These are phyloP conservation scores for Leptinotarsa peninsularis DNA, from an alignment of 2,888 invertebrate species.

Conservation along the genomic window DNA sequence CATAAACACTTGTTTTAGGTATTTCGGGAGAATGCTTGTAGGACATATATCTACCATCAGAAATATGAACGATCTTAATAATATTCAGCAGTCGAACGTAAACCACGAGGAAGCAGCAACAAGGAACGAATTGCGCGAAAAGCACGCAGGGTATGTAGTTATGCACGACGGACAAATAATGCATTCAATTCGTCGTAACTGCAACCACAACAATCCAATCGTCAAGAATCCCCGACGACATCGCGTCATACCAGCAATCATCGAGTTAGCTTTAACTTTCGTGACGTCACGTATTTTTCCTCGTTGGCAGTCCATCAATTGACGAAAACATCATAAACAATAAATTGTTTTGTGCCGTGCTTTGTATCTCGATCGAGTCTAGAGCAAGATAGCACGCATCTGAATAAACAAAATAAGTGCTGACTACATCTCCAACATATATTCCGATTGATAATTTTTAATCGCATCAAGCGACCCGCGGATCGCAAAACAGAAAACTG, in stretches of 20 bases:
- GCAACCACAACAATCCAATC: constrained; percentile 3
- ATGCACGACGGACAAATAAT: no score
- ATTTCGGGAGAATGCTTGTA: no score
- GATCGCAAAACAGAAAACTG: constrained; percentile 46
- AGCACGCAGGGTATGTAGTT: background rate
- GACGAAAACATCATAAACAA: constrained; percentile 38
- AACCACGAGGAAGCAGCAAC: background rate
- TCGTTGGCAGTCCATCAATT: constrained; percentile 12
- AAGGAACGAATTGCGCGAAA: background rate
- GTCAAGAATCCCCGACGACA: constrained; percentile 14
- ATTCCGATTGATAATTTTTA: constrained; percentile 39
- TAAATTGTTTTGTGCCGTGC: constrained; percentile 37
- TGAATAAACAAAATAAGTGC: constrained; percentile 29
- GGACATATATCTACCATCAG: no score
- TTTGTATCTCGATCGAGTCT: constrained; percentile 2
- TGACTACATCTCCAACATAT: constrained; percentile 22
- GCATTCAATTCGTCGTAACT: constrained; percentile 2
- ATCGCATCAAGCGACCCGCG: constrained; percentile 36
- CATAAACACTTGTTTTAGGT: no score
- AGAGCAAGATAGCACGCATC: constrained; percentile 29
- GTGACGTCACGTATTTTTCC: constrained; percentile 36
- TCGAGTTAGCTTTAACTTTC: constrained; percentile 22
- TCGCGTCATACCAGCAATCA: constrained; percentile 14
- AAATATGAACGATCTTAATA: no score
- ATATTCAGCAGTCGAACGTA: background rate